phyloP scores from a whole-genome alignment of 1,140 invertebrate species.

The Drosophila biarmipes region DNA sequence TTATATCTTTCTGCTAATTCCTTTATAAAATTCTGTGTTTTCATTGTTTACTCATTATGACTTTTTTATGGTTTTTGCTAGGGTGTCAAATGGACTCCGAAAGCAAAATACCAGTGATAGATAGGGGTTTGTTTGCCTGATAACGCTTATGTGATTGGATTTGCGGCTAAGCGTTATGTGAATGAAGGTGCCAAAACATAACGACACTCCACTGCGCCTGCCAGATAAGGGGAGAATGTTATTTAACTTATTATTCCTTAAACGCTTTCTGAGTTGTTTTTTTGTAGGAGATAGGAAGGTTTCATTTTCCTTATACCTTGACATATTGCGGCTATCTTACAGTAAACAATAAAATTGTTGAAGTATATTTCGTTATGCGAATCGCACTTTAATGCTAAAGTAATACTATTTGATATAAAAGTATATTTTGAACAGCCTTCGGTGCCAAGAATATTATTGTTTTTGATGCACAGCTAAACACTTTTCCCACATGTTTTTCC shows the following conservation, averaged over 20 bases:
- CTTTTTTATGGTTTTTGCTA: conserved; percentile 12
- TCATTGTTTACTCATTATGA: conserved; percentile 15
- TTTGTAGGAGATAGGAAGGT: not conserved
- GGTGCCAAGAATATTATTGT: too few relatives aligned
- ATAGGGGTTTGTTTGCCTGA: conserved; percentile 33
- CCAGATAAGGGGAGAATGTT: conserved; percentile 20
- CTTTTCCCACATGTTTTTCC: conserved; percentile 1
- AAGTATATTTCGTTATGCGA: not conserved
- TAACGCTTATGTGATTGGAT: conserved; percentile 21
- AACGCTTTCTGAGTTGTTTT: conserved; percentile 11
- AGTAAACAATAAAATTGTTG: not conserved
- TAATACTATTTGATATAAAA: too few relatives aligned
- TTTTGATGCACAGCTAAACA: not conserved
- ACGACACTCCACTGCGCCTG: conserved; percentile 1
- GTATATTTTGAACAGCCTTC: too few relatives aligned
- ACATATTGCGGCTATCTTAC: conserved; percentile 1
- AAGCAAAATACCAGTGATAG: conserved; percentile 26
- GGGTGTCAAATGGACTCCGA: conserved; percentile 13
- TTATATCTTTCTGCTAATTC: not conserved
- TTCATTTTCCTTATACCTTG: not conserved
- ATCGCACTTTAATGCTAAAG: too few relatives aligned
- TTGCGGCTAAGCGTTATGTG: conserved; percentile 34
- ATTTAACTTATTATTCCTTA: conserved; percentile 27
- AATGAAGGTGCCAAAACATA: conserved; percentile 33
- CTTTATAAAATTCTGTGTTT: not conserved